A percentile compares a stretch with the other conserved stretches of the same genome.
These are phyloP conservation scores for Phycodurus eques DNA, from an alignment of 2,113 vertebrate species.

Conservation along the genomic window DNA sequence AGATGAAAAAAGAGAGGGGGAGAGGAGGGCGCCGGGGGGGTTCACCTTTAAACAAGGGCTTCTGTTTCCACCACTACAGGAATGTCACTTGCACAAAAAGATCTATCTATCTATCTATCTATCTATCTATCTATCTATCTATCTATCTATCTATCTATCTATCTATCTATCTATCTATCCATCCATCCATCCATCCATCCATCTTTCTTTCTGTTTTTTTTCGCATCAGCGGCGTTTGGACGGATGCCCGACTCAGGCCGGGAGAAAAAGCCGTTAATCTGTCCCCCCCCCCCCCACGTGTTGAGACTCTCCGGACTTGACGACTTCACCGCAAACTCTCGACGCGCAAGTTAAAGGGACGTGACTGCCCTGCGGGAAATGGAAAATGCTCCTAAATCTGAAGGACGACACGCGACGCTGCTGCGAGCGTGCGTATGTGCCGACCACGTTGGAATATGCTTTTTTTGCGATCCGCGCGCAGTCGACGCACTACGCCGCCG, in stretches of 20 bases:
- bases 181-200: neutral
- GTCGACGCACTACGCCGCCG: no score
- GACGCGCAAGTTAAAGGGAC: neutral
- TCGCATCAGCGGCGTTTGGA: slow-evolving; percentile 18
- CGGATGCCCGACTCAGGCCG: slow-evolving; percentile 3
- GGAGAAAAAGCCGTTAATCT: slow-evolving; percentile 22
- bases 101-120: no score
- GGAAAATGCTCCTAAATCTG: no score
- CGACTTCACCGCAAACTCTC: neutral
- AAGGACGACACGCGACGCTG: no score
- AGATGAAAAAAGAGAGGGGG: slow-evolving; percentile 75
- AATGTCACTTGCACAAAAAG: slow-evolving; percentile 78
- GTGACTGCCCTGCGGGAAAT: no score
- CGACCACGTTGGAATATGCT: no score
- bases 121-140: no score
- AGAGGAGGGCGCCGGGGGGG: slow-evolving; percentile 51
- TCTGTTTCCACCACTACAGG: slow-evolving; percentile 74
- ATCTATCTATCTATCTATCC: no score
- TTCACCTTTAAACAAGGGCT: slow-evolving; percentile 75
- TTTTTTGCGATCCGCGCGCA: no score
- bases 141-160: no score
- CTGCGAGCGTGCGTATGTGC: no score
- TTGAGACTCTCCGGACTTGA: neutral
- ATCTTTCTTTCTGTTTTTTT: slow-evolving; percentile 3
- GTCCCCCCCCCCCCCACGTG: neutral